Conservation (phyloP, 2,113 vertebrate genomes). For the Fulica atra region DNA sequence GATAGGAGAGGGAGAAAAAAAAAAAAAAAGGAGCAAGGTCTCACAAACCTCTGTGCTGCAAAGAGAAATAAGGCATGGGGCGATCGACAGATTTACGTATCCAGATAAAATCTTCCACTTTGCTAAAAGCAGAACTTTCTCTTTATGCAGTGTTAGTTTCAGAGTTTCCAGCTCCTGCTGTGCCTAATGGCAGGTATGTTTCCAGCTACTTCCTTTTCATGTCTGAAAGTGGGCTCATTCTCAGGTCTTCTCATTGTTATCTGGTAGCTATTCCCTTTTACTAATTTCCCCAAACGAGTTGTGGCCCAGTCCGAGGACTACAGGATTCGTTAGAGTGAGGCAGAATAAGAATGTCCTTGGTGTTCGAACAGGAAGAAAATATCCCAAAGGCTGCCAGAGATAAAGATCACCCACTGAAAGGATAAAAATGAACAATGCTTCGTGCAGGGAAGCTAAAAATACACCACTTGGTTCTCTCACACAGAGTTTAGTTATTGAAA, state of each 20-base stretch:
- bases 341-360: constrained; percentile 51
- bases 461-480: constrained; percentile 4
- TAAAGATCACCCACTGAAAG: constrained; percentile 66
- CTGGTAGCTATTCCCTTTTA: constrained; percentile 53
- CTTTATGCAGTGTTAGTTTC: constrained; percentile 42
- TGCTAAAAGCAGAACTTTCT: constrained; percentile 59
- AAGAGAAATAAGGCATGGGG: constrained; percentile 47
- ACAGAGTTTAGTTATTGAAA: constrained; percentile 28
- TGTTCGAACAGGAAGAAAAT: constrained; percentile 46
- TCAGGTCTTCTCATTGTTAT: constrained; percentile 55
- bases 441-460: constrained; percentile 63
- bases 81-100: constrained; percentile 41
- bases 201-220: constrained; percentile 60
- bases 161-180: constrained; percentile 52
- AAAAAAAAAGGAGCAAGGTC: not conserved
- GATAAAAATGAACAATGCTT: constrained; percentile 64
- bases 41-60: not conserved
- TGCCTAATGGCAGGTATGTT: constrained; percentile 51
- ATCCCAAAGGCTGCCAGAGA: constrained; percentile 59
- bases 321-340: constrained; percentile 56
- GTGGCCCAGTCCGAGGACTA: constrained; percentile 34
- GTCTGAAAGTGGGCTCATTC: constrained; percentile 56
- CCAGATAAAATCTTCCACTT: constrained; percentile 42
- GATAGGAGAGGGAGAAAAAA: not conserved
- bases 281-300: constrained; percentile 62